Percentiles rank a stretch among this genome's conserved stretches.
Evolutionary conservation across 1,140 invertebrate genomes (phyloP).

Genomic region (Lepidurus arcticus): DNA sequence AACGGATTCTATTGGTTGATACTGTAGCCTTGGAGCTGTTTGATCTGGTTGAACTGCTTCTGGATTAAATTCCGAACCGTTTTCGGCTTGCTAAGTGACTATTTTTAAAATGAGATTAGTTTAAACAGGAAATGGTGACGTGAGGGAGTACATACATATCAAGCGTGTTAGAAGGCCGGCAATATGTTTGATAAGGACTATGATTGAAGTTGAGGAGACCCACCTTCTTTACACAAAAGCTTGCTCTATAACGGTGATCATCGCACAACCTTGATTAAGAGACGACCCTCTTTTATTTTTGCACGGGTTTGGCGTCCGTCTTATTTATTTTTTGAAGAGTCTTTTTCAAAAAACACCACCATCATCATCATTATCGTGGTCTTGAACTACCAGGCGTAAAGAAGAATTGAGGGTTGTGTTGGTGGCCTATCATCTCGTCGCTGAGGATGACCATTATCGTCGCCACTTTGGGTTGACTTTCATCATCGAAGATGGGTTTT

Average conservation of each 20-base stretch:
- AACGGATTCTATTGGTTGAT: too few species aligned
- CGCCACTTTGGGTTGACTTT: conserved; percentile 15
- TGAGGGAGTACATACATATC: neutral
- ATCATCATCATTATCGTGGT: neutral
- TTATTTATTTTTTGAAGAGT: neutral
- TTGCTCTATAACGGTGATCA: conserved; percentile 16
- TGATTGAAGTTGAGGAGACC: conserved; percentile 11
- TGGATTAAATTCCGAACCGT: too few species aligned
- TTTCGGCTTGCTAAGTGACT: too few species aligned
- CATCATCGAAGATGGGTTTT: conserved; percentile 21
- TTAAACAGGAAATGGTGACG: neutral
- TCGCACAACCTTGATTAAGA: conserved; percentile 6
- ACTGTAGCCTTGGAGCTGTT: too few species aligned
- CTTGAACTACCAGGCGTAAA: neutral
- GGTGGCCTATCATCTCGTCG: neutral
- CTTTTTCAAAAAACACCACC: neutral
- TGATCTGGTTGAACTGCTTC: too few species aligned
- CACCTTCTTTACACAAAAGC: conserved; percentile 22
- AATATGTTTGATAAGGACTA: conserved; percentile 16
- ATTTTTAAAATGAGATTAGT: neutral
- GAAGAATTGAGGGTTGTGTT: neutral
- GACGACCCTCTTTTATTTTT: neutral
- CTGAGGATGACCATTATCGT: neutral
- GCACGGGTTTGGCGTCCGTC: neutral
- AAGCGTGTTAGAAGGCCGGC: neutral